Percentiles rank a stretch among this genome's conserved stretches.
phyloP scores from a whole-genome alignment of 2,113 vertebrate genomes.

The Dipodomys stephensi region DNA sequence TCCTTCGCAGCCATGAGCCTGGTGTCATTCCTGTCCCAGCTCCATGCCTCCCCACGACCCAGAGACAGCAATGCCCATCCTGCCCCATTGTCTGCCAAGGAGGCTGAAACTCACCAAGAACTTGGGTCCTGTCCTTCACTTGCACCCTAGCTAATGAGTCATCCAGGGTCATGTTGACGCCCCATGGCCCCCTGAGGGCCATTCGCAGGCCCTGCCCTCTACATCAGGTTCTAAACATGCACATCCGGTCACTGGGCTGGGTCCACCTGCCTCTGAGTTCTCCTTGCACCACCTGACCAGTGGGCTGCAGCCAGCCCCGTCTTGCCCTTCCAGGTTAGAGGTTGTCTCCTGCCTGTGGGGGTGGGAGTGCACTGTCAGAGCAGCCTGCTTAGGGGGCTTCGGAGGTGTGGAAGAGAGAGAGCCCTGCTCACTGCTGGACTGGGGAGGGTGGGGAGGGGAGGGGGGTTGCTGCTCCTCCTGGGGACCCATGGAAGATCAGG shows the following conservation, averaged over 20 bases:
- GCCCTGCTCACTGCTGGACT: neutral
- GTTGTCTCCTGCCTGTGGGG: neutral
- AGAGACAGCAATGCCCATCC: neutral
- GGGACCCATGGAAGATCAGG: neutral
- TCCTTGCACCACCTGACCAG: neutral
- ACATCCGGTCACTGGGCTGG: neutral
- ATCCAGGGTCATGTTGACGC: too few relatives aligned
- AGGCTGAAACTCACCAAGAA: too few relatives aligned
- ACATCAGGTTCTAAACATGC: neutral
- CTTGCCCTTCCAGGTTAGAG: neutral
- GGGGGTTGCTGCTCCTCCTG: too few relatives aligned
- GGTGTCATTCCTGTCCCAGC: neutral
- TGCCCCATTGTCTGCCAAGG: accelerated
- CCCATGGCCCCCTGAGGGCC: too few relatives aligned
- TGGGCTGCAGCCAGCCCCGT: neutral
- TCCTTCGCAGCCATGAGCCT: neutral
- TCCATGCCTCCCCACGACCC: neutral
- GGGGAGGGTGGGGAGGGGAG: too few relatives aligned
- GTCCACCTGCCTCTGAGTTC: neutral
- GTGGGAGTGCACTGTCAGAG: neutral
- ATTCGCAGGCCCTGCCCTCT: too few relatives aligned
- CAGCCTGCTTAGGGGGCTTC: accelerated
- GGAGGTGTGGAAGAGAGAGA: accelerated
- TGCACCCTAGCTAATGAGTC: too few relatives aligned
- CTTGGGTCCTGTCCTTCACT: too few relatives aligned